A percentile compares a stretch with the other conserved stretches of the same genome.
phyloP scores from a whole-genome alignment of 2,888 invertebrate species.

The Helleia helle region DNA sequence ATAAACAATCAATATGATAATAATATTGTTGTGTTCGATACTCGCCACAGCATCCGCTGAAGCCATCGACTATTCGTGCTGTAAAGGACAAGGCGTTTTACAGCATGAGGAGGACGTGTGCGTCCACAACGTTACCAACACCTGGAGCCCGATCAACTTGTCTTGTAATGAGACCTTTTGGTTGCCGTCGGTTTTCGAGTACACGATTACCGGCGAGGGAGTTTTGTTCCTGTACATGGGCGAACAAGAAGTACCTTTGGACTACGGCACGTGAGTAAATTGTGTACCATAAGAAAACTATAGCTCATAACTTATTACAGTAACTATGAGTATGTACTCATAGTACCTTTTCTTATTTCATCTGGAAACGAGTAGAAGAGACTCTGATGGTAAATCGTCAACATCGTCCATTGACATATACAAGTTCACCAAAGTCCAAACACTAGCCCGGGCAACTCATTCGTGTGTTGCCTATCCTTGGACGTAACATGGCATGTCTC shows the following conservation, averaged over 20 bases:
- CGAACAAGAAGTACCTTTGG: slow-evolving; percentile 5
- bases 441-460: no score
- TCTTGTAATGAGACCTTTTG: slow-evolving; percentile 8
- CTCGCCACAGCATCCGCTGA: neutral
- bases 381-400: no score
- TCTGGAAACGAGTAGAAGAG: no score
- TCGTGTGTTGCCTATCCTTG: no score
- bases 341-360: no score
- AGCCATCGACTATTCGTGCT: neutral
- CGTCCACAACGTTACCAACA: slow-evolving; percentile 9
- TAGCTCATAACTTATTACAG: no score
- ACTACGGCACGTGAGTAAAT: slow-evolving; percentile 14
- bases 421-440: no score
- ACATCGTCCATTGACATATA: no score
- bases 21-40: neutral
- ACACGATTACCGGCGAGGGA: slow-evolving; percentile 13
- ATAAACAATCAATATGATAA: no score
- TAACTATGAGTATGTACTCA: neutral
- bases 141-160: slow-evolving; percentile 9
- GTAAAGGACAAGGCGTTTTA: neutral
- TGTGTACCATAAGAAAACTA: neutral
- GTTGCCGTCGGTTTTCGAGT: slow-evolving; percentile 5
- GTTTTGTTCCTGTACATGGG: slow-evolving; percentile 2
- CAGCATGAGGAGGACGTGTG: slow-evolving; percentile 7
- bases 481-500: no score